Evolutionary conservation across 2,888 invertebrate species (phyloP).

Genomic region (Platycheirus albimanus): DNA sequence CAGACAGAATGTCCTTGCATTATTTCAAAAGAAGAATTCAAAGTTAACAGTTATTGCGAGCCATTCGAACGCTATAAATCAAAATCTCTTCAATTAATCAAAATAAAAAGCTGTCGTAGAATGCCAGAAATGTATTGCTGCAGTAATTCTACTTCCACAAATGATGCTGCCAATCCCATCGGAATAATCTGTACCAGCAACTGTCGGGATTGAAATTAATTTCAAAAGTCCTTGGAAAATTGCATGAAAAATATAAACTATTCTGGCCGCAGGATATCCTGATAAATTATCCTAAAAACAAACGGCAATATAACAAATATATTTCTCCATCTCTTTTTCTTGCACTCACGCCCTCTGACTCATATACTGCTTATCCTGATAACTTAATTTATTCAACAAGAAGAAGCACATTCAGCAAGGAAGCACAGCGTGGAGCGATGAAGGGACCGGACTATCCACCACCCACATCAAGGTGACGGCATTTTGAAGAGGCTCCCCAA

Average conservation of each 20-base stretch:
- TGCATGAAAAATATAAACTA: conserved; percentile 63
- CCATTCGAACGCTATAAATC: too few species aligned
- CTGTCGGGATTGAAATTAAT: conserved; percentile 71
- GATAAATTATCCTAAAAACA: conserved; percentile 63
- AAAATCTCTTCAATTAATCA: conserved; percentile 56
- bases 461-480: conserved; percentile 71
- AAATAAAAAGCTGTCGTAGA: conserved; percentile 47
- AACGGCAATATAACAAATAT: conserved; percentile 42
- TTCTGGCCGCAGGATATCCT: conserved; percentile 65
- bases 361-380: background rate
- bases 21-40: conserved; percentile 48
- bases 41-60: conserved; percentile 54
- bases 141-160: conserved; percentile 28
- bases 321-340: background rate
- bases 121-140: conserved; percentile 57
- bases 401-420: conserved; percentile 39
- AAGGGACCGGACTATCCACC: conserved; percentile 65
- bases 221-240: conserved; percentile 60
- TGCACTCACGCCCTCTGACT: background rate
- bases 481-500: conserved; percentile 57
- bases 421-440: conserved; percentile 58
- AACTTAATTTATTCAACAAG: conserved; percentile 32
- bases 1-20: conserved; percentile 29
- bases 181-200: conserved; percentile 37
- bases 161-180: conserved; percentile 24